Base-by-base conservation (phyloP, 1,140 invertebrate species). In the Anastrepha obliqua region DNA sequence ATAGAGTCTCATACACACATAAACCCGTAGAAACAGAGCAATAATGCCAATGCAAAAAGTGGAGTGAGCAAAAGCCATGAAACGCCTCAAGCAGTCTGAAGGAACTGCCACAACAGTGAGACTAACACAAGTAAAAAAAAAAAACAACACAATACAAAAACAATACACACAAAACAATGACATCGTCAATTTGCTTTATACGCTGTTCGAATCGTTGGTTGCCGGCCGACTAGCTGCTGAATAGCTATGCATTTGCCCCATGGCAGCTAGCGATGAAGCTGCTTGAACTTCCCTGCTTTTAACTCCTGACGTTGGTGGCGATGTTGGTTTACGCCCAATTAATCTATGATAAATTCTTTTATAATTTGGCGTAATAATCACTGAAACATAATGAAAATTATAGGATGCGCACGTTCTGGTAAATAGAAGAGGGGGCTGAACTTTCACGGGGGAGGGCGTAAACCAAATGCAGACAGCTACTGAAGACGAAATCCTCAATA, bases 321-420 rank as follows among this genome's bases (percentile, higher is more conserved):
- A 81, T 55, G 74, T 51, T 51, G 74, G 90, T 92, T 92, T 92
- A 92, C 91, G 91, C 91, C 90, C 91, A 92, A 92, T 92, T 92
- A 92, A 92, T 92, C 90, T 91, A 91, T 92, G 91, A 92, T 89
- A 91, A 92, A 92, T 92, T 92, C 90, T 90, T 92, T 92, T 92
- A 92, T 92, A 92, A 92, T 92, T 92, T 92, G 90, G 89, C 91
- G 85, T 67, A 88, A 86, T 88, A 86, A 88, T 88, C 87, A 88
- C 51, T 86, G 85, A 86, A 87, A 70, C 85, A 86, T 70, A 88
- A 88, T 70, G 64, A 86, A 86, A 86, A 62, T 86, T 86, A 86
- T 86, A 62, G 85, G 55, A 39, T 17, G 58, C 55, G 13, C 55
- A 58, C 51, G 44, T 55, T 13, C 13, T 13, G 13, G 9, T 55